Base-by-base conservation (phyloP, 2,113 vertebrate species). In the Loxodonta africana region DNA sequence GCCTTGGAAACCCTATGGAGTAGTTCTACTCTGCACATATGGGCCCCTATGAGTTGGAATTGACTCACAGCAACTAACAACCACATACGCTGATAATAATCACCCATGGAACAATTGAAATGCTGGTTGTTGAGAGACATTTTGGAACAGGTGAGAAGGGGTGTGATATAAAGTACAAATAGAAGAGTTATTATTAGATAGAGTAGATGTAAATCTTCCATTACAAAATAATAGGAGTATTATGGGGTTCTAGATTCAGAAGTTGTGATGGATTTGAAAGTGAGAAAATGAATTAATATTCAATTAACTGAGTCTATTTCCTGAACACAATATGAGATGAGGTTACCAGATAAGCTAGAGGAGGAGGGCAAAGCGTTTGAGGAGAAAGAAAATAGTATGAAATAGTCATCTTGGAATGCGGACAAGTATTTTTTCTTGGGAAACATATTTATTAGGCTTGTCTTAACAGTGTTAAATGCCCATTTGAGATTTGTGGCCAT, bases 401-500 rank as follows among this genome's bases (percentile, higher is more conserved):
- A 88, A 91, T 48, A 46, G 62, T 82, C 37, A 60, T 82, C 21
- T 83, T 95, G 48, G 18, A 73, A 91, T 71, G 8, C 26, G 63
- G 44, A 23, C 25, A 82, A 77, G 5, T 86, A 2, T 53, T 60
- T 82, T 17, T 92, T 94, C 48, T 57, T 65, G 26, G 57, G 10
- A 48, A 91, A 83, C 91, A 69, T 88, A 83, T 93, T 80, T 84
- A 81, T 96, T 76, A 92, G 65, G 8, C 65, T 71, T 93, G 25
- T 85, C 41, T 87, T 93, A 15, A 86, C 46, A 83, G 21, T 85
- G n/a, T 28, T 88, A 69, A 92, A 12, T 82, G 18, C 30, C 53
- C 57, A 91, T 93, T 63, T 85, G 80, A 95, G 30, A 94, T 87
- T 95, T 96, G 77, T 94, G 48, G 26, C 33, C 51, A 84, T 73